Evolutionary conservation across 2,888 invertebrate species (phyloP), one percentile per base, ranked within the genome.

Genomic region (Malthinus flaveolus): DNA sequence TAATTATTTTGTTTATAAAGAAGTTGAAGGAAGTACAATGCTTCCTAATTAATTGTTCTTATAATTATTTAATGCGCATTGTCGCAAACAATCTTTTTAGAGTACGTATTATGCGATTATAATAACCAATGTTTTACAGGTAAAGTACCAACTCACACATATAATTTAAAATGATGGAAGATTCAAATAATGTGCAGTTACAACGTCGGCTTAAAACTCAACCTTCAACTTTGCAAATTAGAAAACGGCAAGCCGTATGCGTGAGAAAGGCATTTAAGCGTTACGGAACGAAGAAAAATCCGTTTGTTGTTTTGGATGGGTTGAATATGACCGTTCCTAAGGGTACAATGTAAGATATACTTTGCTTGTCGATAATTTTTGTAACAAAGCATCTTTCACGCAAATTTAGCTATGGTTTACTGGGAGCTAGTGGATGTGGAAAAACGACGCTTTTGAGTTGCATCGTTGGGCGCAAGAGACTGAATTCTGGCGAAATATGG

Each of bases 341-440:
- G 75, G 94, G 94, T 49, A 81, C 89, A 13, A 63, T 66, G 59
- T 67, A 56, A 64, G 67, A 62, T 23, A 34, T 7, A 7, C 9
- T 32, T 36, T 37, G 7, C 11, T 5, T 11, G 11, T 11, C 12
- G 39, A 8, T 13, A 0, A 3, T 5, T 39, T 39, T 13, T 8
- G 11, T 35, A 35, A 23, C 23, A 5, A 23, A 3, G 2, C 23
- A 35, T 35, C 5, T 15, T 55, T 42, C n/a, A 32, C n/a, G 23
- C 8, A 46, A 8, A 37, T 37, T 3, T 81, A 97, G 96, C 79
- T 97, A 97, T 78, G 96, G 96, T 57, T 84, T 97, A 7, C 82
- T 97, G 23, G 97, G 97, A 15, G 95, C 97, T 6, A 95, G 95
- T 60, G 97, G 97, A 32, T 97, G 97, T 77, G 95, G 95, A n/a